A percentile compares a stretch with the other conserved stretches of the same genome.
These are phyloP conservation scores for Xiphophorus hellerii DNA, from an alignment of 2,113 vertebrate species.

Conservation along the genomic window DNA sequence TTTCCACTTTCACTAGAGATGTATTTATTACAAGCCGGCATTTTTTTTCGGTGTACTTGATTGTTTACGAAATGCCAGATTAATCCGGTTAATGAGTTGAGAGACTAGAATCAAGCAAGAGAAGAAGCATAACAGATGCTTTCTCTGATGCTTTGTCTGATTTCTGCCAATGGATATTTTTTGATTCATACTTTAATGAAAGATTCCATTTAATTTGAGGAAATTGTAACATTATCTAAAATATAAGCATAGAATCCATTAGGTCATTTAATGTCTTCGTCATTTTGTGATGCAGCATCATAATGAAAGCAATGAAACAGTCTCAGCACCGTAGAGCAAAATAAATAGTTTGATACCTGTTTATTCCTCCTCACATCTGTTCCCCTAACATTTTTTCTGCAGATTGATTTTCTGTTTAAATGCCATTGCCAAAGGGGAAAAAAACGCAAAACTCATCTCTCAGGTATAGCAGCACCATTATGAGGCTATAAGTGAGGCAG, in stretches of 20 bases:
- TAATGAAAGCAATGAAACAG: not conserved
- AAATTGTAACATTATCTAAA: not conserved
- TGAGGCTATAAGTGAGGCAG: not conserved
- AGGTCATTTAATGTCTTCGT: not conserved
- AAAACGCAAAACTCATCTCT: not conserved
- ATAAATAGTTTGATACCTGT: not conserved
- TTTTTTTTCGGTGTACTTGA: conserved; percentile 1
- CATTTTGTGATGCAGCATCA: not conserved
- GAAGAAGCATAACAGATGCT: not conserved
- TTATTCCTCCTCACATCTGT: not conserved
- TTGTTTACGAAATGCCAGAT: conserved; percentile 18
- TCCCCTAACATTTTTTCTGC: conserved; percentile 1
- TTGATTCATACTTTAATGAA: not conserved
- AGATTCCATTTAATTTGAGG: not conserved
- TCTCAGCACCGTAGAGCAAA: not conserved
- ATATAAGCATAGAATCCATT: conserved; percentile 3
- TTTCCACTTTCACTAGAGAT: conserved; percentile 44
- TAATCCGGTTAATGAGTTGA: conserved; percentile 28
- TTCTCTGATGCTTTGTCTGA: not conserved
- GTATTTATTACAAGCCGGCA: conserved; percentile 31
- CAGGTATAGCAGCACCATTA: not conserved
- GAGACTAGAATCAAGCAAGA: not conserved
- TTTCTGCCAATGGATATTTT: not conserved
- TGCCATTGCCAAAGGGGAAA: not conserved
- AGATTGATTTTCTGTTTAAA: conserved; percentile 3